These are phyloP conservation scores for Apis florea DNA, from an alignment of 1,140 invertebrate species.

Conservation along the genomic window DNA sequence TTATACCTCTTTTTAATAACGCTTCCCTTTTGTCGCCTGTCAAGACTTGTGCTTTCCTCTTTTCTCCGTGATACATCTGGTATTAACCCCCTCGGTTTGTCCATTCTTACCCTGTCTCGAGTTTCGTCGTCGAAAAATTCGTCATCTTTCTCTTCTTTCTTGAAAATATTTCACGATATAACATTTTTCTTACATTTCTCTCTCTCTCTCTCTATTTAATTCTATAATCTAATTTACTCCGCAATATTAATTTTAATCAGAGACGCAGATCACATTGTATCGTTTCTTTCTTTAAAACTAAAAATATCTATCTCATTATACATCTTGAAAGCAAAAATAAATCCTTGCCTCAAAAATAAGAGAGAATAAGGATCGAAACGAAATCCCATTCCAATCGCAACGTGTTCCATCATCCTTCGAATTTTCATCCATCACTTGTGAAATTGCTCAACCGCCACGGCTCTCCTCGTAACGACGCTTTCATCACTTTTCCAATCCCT, in stretches of 20 bases:
- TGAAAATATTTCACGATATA: neutral
- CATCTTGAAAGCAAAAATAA: neutral
- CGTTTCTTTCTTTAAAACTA: too few species aligned
- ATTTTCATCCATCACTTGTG: slow-evolving; percentile 14
- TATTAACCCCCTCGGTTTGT: neutral
- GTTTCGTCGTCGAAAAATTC: slow-evolving; percentile 13
- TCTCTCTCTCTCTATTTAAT: too few species aligned
- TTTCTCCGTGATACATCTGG: neutral
- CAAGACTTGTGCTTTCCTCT: neutral
- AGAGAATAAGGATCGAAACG: neutral
- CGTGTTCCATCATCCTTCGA: neutral
- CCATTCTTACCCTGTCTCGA: neutral
- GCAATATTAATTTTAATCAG: too few species aligned
- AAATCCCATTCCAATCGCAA: neutral
- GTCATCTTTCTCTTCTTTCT: neutral
- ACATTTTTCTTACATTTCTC: too few species aligned
- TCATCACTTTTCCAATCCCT: neutral
- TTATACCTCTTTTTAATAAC: slow-evolving; percentile 16
- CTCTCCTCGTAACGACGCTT: neutral
- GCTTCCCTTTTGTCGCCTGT: slow-evolving; percentile 3
- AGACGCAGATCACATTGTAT: too few species aligned
- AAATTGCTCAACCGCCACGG: neutral
- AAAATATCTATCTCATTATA: too few species aligned
- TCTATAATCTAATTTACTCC: too few species aligned
- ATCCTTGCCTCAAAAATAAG: neutral